phyloP scores from a whole-genome alignment of 1,140 invertebrate species.

The Heterodera schachtii region DNA sequence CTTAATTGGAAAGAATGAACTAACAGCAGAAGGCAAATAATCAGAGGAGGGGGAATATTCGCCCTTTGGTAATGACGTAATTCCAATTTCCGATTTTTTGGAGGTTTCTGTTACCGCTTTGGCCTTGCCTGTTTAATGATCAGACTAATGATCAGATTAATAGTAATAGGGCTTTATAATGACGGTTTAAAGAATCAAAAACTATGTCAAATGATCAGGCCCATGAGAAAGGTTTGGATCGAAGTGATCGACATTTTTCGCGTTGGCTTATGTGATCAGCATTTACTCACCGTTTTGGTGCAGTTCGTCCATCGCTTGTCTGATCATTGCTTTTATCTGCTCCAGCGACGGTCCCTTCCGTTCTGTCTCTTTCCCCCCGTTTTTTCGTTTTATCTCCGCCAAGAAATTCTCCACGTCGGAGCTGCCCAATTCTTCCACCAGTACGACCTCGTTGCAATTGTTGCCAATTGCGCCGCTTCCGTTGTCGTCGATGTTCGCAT shows the following conservation, averaged over 20 bases:
- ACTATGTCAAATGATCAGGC: no score
- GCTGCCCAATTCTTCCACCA: not conserved
- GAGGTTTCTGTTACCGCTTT: no score
- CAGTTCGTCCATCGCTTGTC: constrained; percentile 3
- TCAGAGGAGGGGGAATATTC: not conserved
- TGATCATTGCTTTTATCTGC: not conserved
- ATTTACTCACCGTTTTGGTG: not conserved
- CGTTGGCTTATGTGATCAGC: no score
- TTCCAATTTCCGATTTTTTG: no score
- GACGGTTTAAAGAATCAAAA: no score
- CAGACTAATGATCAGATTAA: not conserved
- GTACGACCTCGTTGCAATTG: not conserved
- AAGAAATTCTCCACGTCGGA: not conserved
- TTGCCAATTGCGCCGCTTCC: not conserved
- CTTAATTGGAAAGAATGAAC: no score
- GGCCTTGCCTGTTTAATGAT: no score
- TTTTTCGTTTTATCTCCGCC: not conserved
- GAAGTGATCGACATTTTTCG: no score
- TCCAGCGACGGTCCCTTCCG: not conserved
- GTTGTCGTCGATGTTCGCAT: not conserved
- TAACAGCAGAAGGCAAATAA: not conserved
- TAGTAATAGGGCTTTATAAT: no score
- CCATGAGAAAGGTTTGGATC: no score
- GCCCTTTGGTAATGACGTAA: no score
- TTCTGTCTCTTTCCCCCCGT: not conserved